These are phyloP conservation scores for Callinectes sapidus DNA, from an alignment of 2,888 invertebrate species.

Conservation along the genomic window DNA sequence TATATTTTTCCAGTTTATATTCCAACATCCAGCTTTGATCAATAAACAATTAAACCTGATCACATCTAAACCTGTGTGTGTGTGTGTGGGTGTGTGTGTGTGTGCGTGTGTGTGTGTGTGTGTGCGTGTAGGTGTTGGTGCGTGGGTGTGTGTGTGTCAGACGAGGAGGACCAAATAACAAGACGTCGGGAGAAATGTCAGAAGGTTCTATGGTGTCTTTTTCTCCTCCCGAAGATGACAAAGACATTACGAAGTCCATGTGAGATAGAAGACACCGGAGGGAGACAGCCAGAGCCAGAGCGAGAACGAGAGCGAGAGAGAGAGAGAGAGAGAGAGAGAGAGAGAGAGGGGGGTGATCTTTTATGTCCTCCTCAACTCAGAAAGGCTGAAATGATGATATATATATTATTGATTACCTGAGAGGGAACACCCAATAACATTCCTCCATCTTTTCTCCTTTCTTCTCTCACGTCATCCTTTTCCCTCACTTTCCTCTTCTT, in stretches of 20 bases:
- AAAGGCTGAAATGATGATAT: background rate
- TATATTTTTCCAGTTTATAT: too few relatives aligned
- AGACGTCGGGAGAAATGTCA: background rate
- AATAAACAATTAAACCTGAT: too few relatives aligned
- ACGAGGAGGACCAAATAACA: background rate
- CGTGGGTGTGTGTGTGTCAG: background rate
- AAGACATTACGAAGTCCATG: background rate
- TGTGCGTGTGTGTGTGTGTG: background rate
- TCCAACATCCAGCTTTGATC: too few relatives aligned
- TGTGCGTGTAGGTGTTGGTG: background rate
- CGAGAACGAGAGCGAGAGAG: background rate
- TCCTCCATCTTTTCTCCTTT: background rate
- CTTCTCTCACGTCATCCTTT: background rate
- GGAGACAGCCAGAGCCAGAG: background rate
- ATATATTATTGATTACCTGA: background rate
- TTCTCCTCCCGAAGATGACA: background rate
- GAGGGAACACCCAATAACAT: background rate
- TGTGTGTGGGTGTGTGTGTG: background rate
- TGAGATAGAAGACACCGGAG: background rate
- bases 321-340: conserved; percentile 21
- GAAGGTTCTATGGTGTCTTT: background rate
- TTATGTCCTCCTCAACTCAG: background rate
- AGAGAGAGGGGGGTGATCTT: background rate
- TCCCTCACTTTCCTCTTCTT: conserved; percentile 1
- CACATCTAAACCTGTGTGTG: too few relatives aligned